Evolutionary conservation across 2,888 invertebrate genomes (phyloP).

Genomic region (Sphinx pinastri): DNA sequence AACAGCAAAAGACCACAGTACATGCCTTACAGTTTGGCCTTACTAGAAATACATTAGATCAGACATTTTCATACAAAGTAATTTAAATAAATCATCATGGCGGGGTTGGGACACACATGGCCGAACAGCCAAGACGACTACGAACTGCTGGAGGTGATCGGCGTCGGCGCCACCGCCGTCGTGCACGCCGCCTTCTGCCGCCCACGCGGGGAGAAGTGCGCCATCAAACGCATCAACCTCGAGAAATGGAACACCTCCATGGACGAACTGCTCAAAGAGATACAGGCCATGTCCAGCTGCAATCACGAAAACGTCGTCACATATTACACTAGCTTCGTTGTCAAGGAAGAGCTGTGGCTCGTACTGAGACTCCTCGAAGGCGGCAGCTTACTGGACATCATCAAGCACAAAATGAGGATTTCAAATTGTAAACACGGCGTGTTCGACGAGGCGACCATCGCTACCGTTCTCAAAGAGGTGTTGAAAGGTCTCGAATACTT

Average conservation of each 20-base stretch:
- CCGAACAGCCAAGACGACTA: constrained; percentile 97
- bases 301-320: constrained; percentile 99
- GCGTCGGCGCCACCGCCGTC: constrained; percentile 98
- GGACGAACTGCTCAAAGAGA: constrained; percentile 97
- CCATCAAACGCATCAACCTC: constrained; percentile 99
- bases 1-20: constrained; percentile 41
- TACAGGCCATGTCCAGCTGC: constrained; percentile 99
- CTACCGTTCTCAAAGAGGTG: constrained; percentile 98
- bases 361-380: constrained; percentile 98
- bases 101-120: constrained; percentile 86
- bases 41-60: constrained; percentile 56
- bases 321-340: constrained; percentile 99
- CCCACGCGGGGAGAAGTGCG: constrained; percentile 97
- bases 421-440: constrained; percentile 98
- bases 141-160: constrained; percentile 96
- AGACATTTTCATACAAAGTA: constrained; percentile 66
- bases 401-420: constrained; percentile 97
- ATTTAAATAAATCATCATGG: constrained; percentile 53
- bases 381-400: constrained; percentile 94
- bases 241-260: constrained; percentile 99
- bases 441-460: constrained; percentile 98
- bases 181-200: constrained; percentile 98
- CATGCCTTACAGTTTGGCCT: constrained; percentile 65
- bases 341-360: constrained; percentile 98
- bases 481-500: constrained; percentile 99